Base-by-base conservation (phyloP, 2,888 invertebrate species). In the Entomobrya multifasciata region DNA sequence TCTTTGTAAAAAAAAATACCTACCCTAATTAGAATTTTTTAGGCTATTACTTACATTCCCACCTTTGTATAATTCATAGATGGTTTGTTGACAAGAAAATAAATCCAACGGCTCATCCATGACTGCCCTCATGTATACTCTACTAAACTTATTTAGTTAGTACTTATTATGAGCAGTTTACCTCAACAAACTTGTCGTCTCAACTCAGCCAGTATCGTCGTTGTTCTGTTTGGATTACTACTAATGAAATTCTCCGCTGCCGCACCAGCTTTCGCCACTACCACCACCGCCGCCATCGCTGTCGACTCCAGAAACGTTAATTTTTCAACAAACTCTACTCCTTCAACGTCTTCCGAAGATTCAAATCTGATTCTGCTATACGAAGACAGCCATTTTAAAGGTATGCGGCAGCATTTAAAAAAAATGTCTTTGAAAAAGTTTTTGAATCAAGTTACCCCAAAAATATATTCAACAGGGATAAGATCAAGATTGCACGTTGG, bases 371-470 rank as follows among this genome's bases (percentile, higher is more conserved):
- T 89, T 41, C 22, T 77, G 36, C 82, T 89, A n/a, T 89, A 83
- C 72, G 89, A 89, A 87, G 89, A 89, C 52, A 49, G 62, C 13
- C 72, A 86, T 11, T 87, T 87, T 22, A 82, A 65, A 85, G 57
- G 79, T 79, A 79, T 22, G 79, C 20, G 5, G 20, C 17, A 27
- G 22, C 47, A 36, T 36, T 36, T 36, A 36, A 36, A 6, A 4
- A 36, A 36, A 8, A 6, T 36, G 8, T 36, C 36, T 36, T 6
- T 36, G 36, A 36, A n/a, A n/a, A n/a, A 36, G 15, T 65, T n/a
- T 27, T 17, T 1, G 27, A 15, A 10, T 44, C 70, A 70, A 30
- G 15, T 70, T 20, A 17, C 70, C 70, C 70, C 70, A 70, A 41
- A 44, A 44, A 20, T 20, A 6, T 36, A 8, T 70, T 41, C 8